phyloP scores from a whole-genome alignment of 2,797 vertebrate genomes.

The Lithobates pipiens region DNA sequence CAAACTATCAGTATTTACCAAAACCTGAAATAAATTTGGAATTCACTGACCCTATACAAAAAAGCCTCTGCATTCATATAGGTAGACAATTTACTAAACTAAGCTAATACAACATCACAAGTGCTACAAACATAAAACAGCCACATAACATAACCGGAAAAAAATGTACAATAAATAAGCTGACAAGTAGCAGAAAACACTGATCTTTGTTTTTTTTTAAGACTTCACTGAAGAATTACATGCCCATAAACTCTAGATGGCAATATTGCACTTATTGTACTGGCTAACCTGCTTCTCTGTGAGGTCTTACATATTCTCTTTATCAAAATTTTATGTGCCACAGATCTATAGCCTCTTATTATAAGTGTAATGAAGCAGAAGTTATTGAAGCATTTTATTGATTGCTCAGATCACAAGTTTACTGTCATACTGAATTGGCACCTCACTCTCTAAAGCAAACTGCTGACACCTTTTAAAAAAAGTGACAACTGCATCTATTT shows the following conservation, averaged over 20 bases:
- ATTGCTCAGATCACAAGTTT: slow-evolving; percentile 92
- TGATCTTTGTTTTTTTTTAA: not conserved
- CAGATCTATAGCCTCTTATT: slow-evolving; percentile 90
- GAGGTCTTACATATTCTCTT: slow-evolving; percentile 74
- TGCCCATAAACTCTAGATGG: slow-evolving; percentile 86
- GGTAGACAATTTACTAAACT: not conserved
- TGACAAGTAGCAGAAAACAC: not conserved
- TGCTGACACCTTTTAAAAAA: slow-evolving; percentile 94
- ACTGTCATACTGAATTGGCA: slow-evolving; percentile 91
- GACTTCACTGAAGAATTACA: slow-evolving; percentile 70
- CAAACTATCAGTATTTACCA: no score
- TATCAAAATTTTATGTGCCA: slow-evolving; percentile 83
- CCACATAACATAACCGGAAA: not conserved
- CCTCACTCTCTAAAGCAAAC: slow-evolving; percentile 90
- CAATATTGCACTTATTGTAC: slow-evolving; percentile 86
- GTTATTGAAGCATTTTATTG: slow-evolving; percentile 93
- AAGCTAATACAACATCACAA: slow-evolving; percentile 3
- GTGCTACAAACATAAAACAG: slow-evolving; percentile 1
- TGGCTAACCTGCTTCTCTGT: slow-evolving; percentile 67
- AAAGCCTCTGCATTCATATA: no score
- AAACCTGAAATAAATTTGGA: no score
- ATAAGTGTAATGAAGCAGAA: slow-evolving; percentile 91
- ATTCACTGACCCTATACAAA: no score
- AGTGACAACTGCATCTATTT: slow-evolving; percentile 94
- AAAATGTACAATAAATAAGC: slow-evolving; percentile 1